Evolutionary conservation across 2,113 vertebrate genomes (phyloP), one percentile per base, ranked within the genome.

Genomic region (Pogonocichla stellata): DNA sequence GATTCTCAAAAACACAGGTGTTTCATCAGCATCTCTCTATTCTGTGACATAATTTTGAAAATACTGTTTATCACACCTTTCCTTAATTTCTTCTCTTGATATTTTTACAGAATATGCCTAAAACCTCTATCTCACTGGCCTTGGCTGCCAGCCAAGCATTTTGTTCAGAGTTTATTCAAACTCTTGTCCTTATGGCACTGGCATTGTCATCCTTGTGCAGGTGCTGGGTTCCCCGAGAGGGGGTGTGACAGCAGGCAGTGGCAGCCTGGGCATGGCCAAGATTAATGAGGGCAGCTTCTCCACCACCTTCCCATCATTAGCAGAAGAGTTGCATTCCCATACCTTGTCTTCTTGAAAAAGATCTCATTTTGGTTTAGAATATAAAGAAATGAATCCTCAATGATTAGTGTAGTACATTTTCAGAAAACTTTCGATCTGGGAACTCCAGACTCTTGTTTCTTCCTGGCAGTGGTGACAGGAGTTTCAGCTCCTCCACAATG

Each of bases 1-100:
- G 9, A 47, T 80, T 80, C 38, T 66, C 34, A 66, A 53, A 79
- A 67, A 29, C 15, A 14, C 0, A 1, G 1, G 0, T 0, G 1
- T 34, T 72, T 73, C 65, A 58, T 54, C 14, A 54, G 16, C 38
- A 79, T 12, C 23, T 43, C 23, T 47, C 26, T 67, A 6, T 65
- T 83, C 14, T 87, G 7, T 14, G 45, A 24, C 0, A 1, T 78
- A 3, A 9, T 54, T 66, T 83, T 74, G 53, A 50, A 56, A 72
- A 64, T 26, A 14, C 0, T 3, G 19, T 71, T 58, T 79, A 80
- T 71, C 4, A 1, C 9, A 8, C 17, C 4, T 80, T 80, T 25
- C 8, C 25, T 60, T 87, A 11, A 14, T 75, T 28, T 40, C n/a
- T 38, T 33, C 17, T 47, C 45, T 13, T 34, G 38, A 6, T 42